A percentile compares a stretch with the other conserved stretches of the same genome.
Evolutionary conservation across 2,888 invertebrate genomes (phyloP).

Genomic region (Parnassius smintheus): DNA sequence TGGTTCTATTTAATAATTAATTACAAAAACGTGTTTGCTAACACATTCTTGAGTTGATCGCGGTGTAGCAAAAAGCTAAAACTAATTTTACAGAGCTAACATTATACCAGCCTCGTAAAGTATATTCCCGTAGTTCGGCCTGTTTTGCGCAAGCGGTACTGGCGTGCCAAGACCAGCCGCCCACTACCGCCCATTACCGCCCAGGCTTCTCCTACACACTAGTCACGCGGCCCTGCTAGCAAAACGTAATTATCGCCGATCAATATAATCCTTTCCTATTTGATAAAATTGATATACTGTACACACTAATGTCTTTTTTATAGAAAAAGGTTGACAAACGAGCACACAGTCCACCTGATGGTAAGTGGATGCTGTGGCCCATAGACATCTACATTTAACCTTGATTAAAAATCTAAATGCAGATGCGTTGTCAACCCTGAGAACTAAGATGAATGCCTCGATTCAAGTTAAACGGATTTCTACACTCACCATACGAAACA

Average conservation of each 20-base stretch:
- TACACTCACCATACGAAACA: too few relatives aligned
- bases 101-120: conserved; percentile 27
- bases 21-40: conserved; percentile 17
- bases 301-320: too few relatives aligned
- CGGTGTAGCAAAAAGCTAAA: conserved; percentile 21
- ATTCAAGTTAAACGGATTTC: too few relatives aligned
- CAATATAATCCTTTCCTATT: conserved; percentile 4
- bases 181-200: conserved; percentile 64
- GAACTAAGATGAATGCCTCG: too few relatives aligned
- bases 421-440: too few relatives aligned
- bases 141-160: conserved; percentile 54
- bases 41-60: conserved; percentile 3
- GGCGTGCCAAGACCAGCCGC: conserved; percentile 66
- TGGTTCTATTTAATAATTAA: conserved; percentile 20
- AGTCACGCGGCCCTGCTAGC: not conserved
- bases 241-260: conserved; percentile 24
- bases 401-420: too few relatives aligned
- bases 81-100: conserved; percentile 24
- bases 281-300: too few relatives aligned
- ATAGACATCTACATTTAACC: too few relatives aligned
- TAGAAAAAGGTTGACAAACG: too few relatives aligned
- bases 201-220: conserved; percentile 58
- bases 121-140: conserved; percentile 56
- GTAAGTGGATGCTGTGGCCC: too few relatives aligned
- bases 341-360: too few relatives aligned